phyloP scores from a whole-genome alignment of 2,888 invertebrate genomes.

The Hirtodrosophila duncani region DNA sequence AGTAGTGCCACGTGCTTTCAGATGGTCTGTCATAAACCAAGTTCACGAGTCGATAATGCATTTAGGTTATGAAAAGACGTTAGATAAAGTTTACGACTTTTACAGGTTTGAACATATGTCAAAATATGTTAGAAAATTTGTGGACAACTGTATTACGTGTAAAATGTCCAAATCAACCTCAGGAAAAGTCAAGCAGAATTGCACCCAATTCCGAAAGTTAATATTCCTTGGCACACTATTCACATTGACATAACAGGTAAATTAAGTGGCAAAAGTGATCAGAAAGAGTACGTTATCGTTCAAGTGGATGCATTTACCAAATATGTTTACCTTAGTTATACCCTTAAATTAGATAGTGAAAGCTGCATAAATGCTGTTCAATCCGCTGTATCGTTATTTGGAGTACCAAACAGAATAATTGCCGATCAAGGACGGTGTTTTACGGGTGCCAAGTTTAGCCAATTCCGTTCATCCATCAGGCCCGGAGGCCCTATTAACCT shows the following conservation, averaged over 20 bases:
- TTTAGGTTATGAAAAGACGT: conserved; percentile 11
- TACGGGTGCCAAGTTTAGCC: conserved; percentile 5
- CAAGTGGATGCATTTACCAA: conserved; percentile 17
- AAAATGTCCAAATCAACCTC: neutral
- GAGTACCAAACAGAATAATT: conserved; percentile 13
- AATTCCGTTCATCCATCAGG: conserved; percentile 24
- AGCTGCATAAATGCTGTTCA: conserved; percentile 4
- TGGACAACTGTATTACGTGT: conserved; percentile 7
- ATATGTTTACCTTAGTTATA: conserved; percentile 10
- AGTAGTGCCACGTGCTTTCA: conserved; percentile 6
- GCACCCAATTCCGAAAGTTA: conserved; percentile 7
- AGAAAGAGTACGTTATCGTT: conserved; percentile 10
- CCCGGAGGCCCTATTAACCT: too few species aligned
- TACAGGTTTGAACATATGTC: conserved; percentile 6
- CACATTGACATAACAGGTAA: conserved; percentile 5
- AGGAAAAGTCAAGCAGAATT: neutral
- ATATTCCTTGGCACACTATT: conserved; percentile 7
- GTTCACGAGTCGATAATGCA: conserved; percentile 17
- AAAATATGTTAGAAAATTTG: conserved; percentile 2
- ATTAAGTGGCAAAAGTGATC: conserved; percentile 6
- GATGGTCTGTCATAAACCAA: conserved; percentile 10
- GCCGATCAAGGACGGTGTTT: conserved; percentile 22
- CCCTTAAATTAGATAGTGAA: conserved; percentile 1
- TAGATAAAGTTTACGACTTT: conserved; percentile 5
- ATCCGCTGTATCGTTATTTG: conserved; percentile 6